These are phyloP conservation scores for Lepidocolaptes lacrymiger DNA, from an alignment of 2,797 vertebrate genomes.

Conservation along the genomic window DNA sequence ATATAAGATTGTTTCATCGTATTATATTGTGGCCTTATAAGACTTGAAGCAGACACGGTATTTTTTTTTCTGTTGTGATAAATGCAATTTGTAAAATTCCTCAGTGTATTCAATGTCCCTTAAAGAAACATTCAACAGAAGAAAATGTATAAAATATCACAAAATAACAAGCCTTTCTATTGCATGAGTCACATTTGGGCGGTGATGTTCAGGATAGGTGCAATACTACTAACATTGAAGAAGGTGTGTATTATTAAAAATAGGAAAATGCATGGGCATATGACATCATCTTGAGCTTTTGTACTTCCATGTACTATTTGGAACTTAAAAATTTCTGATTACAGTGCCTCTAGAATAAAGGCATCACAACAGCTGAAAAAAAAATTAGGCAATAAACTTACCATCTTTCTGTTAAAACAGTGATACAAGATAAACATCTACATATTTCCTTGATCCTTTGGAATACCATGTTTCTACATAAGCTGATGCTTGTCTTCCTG, in stretches of 20 bases:
- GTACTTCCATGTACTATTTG: not conserved
- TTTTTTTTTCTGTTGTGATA: not conserved
- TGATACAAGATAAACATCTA: not conserved
- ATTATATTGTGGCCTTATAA: not conserved
- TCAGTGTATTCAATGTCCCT: not conserved
- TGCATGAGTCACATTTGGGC: not conserved
- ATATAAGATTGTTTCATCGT: not conserved
- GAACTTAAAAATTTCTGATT: not conserved
- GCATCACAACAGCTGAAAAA: not conserved
- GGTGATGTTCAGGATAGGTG: not conserved
- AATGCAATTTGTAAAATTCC: not conserved
- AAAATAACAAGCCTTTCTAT: not conserved
- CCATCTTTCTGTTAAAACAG: not conserved
- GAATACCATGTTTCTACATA: not conserved
- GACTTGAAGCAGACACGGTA: not conserved
- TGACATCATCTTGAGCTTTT: not conserved
- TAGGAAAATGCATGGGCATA: not conserved
- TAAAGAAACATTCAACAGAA: not conserved
- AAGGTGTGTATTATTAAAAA: not conserved
- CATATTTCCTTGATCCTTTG: not conserved
- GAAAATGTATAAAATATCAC: not conserved
- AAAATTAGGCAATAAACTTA: not conserved
- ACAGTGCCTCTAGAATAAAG: not conserved
- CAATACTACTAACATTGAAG: not conserved
- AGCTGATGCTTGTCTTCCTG: not conserved